Base-by-base conservation (phyloP, 2,888 invertebrate species). In the Mamestra brassicae region DNA sequence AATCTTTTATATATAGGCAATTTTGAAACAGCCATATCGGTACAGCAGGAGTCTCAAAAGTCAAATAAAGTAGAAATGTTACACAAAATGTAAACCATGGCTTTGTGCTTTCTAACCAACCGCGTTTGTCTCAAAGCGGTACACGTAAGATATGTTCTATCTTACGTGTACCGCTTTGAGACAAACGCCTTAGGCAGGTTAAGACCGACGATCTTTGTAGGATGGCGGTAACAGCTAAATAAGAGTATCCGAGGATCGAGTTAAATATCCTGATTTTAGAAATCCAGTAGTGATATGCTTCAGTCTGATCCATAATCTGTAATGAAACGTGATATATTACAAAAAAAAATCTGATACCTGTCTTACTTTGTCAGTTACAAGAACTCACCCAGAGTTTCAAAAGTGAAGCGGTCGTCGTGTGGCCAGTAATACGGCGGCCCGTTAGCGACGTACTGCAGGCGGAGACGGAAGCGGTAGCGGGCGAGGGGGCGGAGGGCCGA, bases 381-480 rank as follows among this genome's bases (percentile, higher is more conserved):
- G 17, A 57, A 54, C 85, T 94, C 94, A 98, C 98, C 98, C 17
- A 97, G 93, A 1, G 99, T 99, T 94, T 98, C 98, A 90, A 97
- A 98, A 15, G 97, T 97, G 90, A 98, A 98, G 64, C 97, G 95
- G 17, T 97, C 97, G 85, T 98, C 98, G 7, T 95, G 92, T 0
- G 98, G 98, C 98, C 98, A 99, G 74, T 97, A 92, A 88, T 97
- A 98, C 0, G 97, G 94, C 15, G 97, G 95, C 0, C 96, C 94
- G 82, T 97, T 93, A 64, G 95, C 93, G n/a, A 97, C 96, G 91
- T 98, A 99, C 74, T 95, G 96, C 86, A 97, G 88, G 71, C 95
- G 94, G 17, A 99, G 93, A 60, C 98, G 97, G 93, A 99, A 98
- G 81, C 97, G 97, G 90, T 99, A 99, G 75, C 97, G 97, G 0